Base-by-base conservation (phyloP, 2,113 vertebrate genomes). In the cattle (Bos taurus) region DNA sequence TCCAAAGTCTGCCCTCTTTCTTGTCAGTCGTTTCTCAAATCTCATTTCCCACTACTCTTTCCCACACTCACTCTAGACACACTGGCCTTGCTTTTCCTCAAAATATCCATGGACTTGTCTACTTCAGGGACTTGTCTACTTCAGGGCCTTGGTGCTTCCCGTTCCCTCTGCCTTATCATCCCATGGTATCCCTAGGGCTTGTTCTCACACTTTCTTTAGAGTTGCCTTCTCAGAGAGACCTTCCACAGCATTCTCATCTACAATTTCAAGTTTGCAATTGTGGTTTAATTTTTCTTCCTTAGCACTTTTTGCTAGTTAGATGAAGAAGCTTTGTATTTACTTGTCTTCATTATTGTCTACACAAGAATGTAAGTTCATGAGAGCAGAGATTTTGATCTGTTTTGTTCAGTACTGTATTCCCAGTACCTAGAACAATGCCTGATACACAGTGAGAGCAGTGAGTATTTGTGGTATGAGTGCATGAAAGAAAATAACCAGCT, bases 231-330 rank as follows among this genome's bases (percentile, higher is more conserved):
- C 64, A 36, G 67, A 59, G 81, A 95, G 60, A 78, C 14, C 8
- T 82, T 85, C 60, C 9, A 23, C 30, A 25, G 28, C 56, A 50
- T 89, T 77, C 71, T 91, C n/a, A 67, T 74, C 43, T 78, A 92
- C 17, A 71, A n/a, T 78, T 90, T 97, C 56, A 78, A 94, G 67
- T 90, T 40, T 57, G 56, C 14, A 17, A 60, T 74, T 52, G 11
- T 54, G 77, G 30, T 94, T 90, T 93, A 62, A 60, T 30, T 95
- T 97, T 96, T 91, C 64, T 86, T 90, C 28, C 82, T 95, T 97
- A 83, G 85, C 14, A 93, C 28, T 60, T 88, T 48, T 77, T 54
- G 40, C 43, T 91, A 64, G 52, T 95, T 94, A 96, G 40, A 97
- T 90, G 78, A 96, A 87, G 74, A 50, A 15, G 30, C 48, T 60